These are phyloP conservation scores for Borostomias antarcticus DNA, from an alignment of 2,797 vertebrate genomes.

Conservation along the genomic window DNA sequence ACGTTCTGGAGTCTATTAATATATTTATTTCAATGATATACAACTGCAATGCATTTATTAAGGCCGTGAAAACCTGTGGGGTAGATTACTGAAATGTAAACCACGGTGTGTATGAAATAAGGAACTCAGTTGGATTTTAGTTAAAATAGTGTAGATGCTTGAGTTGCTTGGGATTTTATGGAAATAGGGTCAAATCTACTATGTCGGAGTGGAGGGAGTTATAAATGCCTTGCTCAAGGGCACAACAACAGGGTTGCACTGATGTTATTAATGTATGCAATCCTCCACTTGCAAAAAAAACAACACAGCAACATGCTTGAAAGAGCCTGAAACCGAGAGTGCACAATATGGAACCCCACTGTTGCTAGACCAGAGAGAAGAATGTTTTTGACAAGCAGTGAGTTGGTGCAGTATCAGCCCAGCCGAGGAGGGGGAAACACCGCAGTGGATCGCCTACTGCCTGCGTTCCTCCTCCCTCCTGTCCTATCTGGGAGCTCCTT, in stretches of 20 bases:
- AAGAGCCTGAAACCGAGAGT: background rate
- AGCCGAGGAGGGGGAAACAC: conserved; percentile 76
- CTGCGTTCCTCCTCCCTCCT: conserved; percentile 58
- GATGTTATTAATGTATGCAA: background rate
- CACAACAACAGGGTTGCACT: background rate
- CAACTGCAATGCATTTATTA: background rate
- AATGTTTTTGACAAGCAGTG: conserved; percentile 57
- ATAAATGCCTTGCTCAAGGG: background rate
- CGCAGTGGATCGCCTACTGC: conserved; percentile 77
- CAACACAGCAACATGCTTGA: too few relatives aligned
- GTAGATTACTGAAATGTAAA: background rate
- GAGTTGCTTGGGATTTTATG: background rate
- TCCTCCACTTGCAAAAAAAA: too few relatives aligned
- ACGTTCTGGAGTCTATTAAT: too few relatives aligned
- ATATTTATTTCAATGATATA: background rate
- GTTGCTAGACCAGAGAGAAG: conserved; percentile 33
- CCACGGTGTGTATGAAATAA: too few relatives aligned
- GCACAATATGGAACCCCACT: conserved; percentile 19
- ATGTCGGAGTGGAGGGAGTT: too few relatives aligned
- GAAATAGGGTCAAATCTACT: too few relatives aligned
- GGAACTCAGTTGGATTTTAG: background rate
- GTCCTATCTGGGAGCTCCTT: conserved; percentile 42
- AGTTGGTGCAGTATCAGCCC: conserved; percentile 78
- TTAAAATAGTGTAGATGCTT: background rate
- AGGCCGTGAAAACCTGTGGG: background rate